phyloP scores from a whole-genome alignment of 2,888 invertebrate species.

The Ceramica pisi region DNA sequence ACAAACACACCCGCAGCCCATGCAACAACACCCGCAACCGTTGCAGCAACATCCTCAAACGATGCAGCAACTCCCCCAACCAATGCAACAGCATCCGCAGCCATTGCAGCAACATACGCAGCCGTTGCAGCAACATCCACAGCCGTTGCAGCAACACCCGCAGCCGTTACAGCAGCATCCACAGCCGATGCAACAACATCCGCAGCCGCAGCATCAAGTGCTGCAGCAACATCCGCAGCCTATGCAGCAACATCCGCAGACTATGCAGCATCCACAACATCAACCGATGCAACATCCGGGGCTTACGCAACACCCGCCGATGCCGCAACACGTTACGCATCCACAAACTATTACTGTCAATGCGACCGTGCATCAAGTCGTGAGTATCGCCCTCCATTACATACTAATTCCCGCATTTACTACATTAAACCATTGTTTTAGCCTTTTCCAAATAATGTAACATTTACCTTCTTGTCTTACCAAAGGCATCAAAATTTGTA shows the following conservation, averaged over 20 bases:
- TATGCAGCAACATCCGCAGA: conserved; percentile 36
- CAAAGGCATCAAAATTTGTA: neutral
- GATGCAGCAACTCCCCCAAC: conserved; percentile 52
- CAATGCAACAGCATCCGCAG: conserved; percentile 63
- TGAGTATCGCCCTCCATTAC: conserved; percentile 49
- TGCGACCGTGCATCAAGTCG: conserved; percentile 74
- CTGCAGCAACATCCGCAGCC: conserved; percentile 28
- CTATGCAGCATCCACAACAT: conserved; percentile 69
- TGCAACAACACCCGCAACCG: conserved; percentile 63
- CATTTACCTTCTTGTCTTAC: neutral
- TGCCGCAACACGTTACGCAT: conserved; percentile 68
- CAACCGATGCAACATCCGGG: conserved; percentile 71
- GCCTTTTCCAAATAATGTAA: too few relatives aligned
- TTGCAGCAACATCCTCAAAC: conserved; percentile 26
- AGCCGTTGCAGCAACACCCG: conserved; percentile 20
- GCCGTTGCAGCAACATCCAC: conserved; percentile 13
- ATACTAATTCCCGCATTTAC: too few relatives aligned
- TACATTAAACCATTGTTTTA: too few relatives aligned
- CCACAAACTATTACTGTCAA: conserved; percentile 72
- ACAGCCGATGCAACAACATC: conserved; percentile 19
- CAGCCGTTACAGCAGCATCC: conserved; percentile 26
- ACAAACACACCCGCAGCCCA: conserved; percentile 68
- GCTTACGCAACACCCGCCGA: conserved; percentile 64
- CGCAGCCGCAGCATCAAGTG: conserved; percentile 9
- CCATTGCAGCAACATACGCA: conserved; percentile 20